phyloP scores from a whole-genome alignment of 2,888 invertebrate species.

The Drosophila longiperda region DNA sequence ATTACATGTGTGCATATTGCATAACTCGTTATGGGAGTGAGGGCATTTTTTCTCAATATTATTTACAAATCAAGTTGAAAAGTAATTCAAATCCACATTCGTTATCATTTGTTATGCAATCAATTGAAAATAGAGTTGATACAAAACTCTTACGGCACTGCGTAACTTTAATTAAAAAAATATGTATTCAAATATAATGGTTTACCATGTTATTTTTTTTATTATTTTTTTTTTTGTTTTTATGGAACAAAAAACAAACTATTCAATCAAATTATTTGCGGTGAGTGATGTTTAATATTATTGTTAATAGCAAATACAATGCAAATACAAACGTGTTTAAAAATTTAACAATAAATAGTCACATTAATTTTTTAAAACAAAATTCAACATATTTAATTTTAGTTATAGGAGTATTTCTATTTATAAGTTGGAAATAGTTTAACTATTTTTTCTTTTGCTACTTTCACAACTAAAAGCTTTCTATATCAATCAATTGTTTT shows the following conservation, averaged over 20 bases:
- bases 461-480: neutral
- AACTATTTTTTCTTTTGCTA: neutral
- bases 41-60: neutral
- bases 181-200: neutral
- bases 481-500: constrained; percentile 28
- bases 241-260: neutral
- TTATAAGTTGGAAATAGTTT: neutral
- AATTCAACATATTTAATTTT: neutral
- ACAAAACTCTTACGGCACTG: neutral
- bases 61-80: constrained; percentile 8
- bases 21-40: neutral
- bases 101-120: neutral
- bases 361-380: too few relatives aligned
- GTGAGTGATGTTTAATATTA: neutral
- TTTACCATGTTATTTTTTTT: neutral
- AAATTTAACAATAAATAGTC: neutral
- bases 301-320: neutral
- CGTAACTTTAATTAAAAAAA: neutral
- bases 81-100: constrained; percentile 15
- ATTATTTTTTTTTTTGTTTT: neutral
- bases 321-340: too few relatives aligned
- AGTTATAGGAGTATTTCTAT: neutral
- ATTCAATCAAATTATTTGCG: neutral
- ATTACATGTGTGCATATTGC: constrained; percentile 45
- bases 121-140: neutral